These are phyloP conservation scores for Pristionchus maxplancki DNA, from an alignment of 2,888 invertebrate genomes.

Conservation along the genomic window DNA sequence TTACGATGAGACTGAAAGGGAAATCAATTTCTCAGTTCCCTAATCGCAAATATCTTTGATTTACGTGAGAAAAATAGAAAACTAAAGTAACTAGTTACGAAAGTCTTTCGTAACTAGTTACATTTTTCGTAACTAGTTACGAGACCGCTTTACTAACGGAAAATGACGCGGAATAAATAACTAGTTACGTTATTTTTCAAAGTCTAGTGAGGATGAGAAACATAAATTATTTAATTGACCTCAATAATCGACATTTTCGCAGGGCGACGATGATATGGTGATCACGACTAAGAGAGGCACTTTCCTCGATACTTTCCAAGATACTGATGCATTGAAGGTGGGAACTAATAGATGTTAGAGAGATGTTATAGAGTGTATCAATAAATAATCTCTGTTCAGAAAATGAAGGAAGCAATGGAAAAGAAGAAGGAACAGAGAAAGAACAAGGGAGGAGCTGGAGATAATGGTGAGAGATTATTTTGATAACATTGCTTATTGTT, in stretches of 20 bases:
- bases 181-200: too few species aligned
- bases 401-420: conserved; percentile 84
- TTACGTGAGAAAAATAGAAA: too few species aligned
- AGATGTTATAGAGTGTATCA: not conserved
- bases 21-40: too few species aligned
- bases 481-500: not conserved
- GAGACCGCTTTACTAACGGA: too few species aligned
- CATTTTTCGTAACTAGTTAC: too few species aligned
- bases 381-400: conserved; percentile 62
- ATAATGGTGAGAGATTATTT: not conserved
- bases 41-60: too few species aligned
- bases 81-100: too few species aligned
- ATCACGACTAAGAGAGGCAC: conserved; percentile 66
- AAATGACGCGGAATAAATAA: too few species aligned
- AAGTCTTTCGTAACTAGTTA: too few species aligned
- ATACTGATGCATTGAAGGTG: conserved; percentile 61
- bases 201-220: not conserved
- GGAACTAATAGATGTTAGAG: not conserved
- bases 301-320: conserved; percentile 63
- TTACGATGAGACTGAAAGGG: too few species aligned
- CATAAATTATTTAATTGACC: not conserved
- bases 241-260: conserved; percentile 20
- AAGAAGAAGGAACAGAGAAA: conserved; percentile 79
- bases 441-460: conserved; percentile 46
- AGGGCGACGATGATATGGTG: conserved; percentile 56